Evolutionary conservation across 1,140 invertebrate species (phyloP), one percentile per base, ranked within the genome.

Genomic region (Drosophila jambulina): DNA sequence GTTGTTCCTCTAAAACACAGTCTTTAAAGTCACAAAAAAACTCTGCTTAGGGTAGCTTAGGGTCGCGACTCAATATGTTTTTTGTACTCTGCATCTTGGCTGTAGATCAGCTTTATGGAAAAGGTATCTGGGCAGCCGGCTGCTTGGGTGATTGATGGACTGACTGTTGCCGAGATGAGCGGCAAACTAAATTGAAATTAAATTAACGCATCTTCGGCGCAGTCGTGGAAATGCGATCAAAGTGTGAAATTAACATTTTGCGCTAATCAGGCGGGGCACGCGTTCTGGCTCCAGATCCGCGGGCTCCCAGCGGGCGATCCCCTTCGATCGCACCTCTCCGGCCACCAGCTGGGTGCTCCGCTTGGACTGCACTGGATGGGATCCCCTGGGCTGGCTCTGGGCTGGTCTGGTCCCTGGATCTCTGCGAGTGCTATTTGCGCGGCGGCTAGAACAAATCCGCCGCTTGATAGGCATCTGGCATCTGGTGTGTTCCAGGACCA

Each of bases 231-330:
- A 86, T 87, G 84, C 84, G 76, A 88, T 88, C 76, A 86, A 83
- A 86, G 83, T 86, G 83, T 86, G 83, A 86, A 86, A 86, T 86
- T 86, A 86, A 86, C 80, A 86, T 86, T 87, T 86, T 77, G 63
- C 83, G 84, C 83, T 86, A 86, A 86, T 86, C 83, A 86, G 84
- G 25, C 62, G 71, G 57, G 67, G 84, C 80, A 87, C 83, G 82
- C 82, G 76, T 87, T 79, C 58, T 40, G 65, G 25, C 32, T 42
- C 40, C 36, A 45, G 45, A 60, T 34, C 48, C 15, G 61, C 38
- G 54, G 49, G 34, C 51, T 34, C 53, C 6, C 70, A 70, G 70
- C 70, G 49, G 74, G 74, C 4, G 42, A 19, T 38, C 29, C 19
- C 6, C 61, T 0, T 7, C 13, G 68, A 59, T 72, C 54, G 23